A percentile compares a stretch with the other conserved stretches of the same genome.
phyloP scores from a whole-genome alignment of 2,888 invertebrate genomes.

The Ariolimax columbianus region DNA sequence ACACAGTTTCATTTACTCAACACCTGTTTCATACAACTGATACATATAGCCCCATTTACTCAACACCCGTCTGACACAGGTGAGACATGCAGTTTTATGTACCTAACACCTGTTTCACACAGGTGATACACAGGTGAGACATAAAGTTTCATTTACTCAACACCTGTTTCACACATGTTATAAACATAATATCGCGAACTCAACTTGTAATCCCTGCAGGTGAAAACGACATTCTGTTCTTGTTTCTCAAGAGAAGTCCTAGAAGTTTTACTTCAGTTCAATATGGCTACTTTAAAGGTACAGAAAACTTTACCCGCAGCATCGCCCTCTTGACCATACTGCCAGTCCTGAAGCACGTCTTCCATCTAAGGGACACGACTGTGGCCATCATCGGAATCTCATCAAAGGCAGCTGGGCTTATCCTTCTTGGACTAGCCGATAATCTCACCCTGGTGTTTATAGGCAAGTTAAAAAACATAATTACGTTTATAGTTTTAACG shows the following conservation, averaged over 20 bases:
- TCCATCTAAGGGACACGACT: conserved; percentile 72
- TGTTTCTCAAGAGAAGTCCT: conserved; percentile 85
- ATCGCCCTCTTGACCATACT: conserved; percentile 72
- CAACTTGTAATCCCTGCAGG: conserved; percentile 81
- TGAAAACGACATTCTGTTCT: conserved; percentile 86
- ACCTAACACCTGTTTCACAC: too few relatives aligned
- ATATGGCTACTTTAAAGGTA: conserved; percentile 83
- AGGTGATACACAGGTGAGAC: too few relatives aligned
- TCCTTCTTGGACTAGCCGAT: conserved; percentile 75
- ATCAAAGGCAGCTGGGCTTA: conserved; percentile 75
- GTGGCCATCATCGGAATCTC: conserved; percentile 76
- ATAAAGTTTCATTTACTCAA: too few relatives aligned
- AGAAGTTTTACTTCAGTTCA: conserved; percentile 86
- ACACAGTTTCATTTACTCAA: too few relatives aligned
- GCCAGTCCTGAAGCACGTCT: conserved; percentile 68
- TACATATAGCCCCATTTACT: too few relatives aligned
- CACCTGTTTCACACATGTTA: conserved; percentile 58
- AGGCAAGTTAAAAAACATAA: conserved; percentile 74
- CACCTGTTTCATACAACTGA: too few relatives aligned
- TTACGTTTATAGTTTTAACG: too few relatives aligned
- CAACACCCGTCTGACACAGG: too few relatives aligned
- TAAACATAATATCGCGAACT: too few relatives aligned
- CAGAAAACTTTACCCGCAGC: conserved; percentile 82
- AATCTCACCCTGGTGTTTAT: conserved; percentile 74
- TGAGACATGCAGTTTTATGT: too few relatives aligned